These are phyloP conservation scores for Caenorhabditis briggsae DNA, from an alignment of 1,140 invertebrate species.

Conservation along the genomic window DNA sequence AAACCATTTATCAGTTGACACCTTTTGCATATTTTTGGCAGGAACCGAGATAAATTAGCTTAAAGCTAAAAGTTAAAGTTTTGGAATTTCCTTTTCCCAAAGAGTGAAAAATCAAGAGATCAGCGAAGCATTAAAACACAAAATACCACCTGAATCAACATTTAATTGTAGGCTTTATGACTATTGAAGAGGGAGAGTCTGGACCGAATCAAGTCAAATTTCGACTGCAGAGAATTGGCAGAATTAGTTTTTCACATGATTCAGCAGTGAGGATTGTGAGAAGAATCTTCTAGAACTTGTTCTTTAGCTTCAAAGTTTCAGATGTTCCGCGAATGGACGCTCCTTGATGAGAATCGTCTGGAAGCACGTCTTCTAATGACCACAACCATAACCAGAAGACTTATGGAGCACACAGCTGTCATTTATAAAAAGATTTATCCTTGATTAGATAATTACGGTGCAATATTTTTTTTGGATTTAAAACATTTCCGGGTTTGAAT, in stretches of 20 bases:
- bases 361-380: slow-evolving; percentile 75
- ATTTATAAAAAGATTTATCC: slow-evolving; percentile 77
- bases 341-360: slow-evolving; percentile 72
- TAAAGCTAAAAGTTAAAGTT: too few relatives aligned
- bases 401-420: slow-evolving; percentile 75
- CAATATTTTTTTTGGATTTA: not conserved
- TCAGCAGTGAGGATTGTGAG: slow-evolving; percentile 74
- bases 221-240: slow-evolving; percentile 71
- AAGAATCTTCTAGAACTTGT: too few relatives aligned
- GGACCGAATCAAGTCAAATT: slow-evolving; percentile 72
- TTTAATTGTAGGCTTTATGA: slow-evolving; percentile 72
- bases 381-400: slow-evolving; percentile 71
- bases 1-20: too few relatives aligned
- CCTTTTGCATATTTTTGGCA: too few relatives aligned
- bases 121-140: not conserved
- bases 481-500: not conserved
- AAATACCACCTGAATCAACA: not conserved
- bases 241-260: slow-evolving; percentile 77
- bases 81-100: too few relatives aligned
- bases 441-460: slow-evolving; percentile 50
- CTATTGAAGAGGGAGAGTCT: slow-evolving; percentile 74
- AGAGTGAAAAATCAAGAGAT: too few relatives aligned
- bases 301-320: slow-evolving; percentile 58
- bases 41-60: too few relatives aligned
- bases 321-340: slow-evolving; percentile 76